A percentile compares a stretch with the other conserved stretches of the same genome.
Conservation (phyloP, 2,888 invertebrate species). For the Polydrusus tereticollis region DNA sequence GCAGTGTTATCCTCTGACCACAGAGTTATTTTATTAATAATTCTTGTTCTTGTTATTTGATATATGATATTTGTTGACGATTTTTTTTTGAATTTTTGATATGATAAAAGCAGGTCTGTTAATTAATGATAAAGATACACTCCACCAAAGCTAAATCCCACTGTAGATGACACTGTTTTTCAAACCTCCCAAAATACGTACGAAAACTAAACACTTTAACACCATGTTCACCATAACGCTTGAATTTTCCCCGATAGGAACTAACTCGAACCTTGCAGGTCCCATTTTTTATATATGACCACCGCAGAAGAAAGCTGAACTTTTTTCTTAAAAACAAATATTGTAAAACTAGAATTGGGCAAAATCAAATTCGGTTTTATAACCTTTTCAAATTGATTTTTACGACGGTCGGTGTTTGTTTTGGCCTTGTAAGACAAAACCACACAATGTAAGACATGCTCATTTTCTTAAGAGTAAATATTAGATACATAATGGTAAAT, state of each 20-base stretch:
- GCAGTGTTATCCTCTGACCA: no score
- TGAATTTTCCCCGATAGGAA: background rate
- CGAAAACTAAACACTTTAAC: background rate
- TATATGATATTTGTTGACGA: no score
- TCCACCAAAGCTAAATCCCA: no score
- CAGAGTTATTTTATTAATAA: no score
- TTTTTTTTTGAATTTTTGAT: no score
- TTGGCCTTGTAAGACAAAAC: constrained; percentile 22
- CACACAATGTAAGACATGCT: constrained; percentile 9
- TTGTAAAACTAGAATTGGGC: constrained; percentile 38
- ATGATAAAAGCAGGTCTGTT: no score
- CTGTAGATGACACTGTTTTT: background rate
- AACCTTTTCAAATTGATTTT: constrained; percentile 23
- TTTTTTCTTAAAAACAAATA: constrained; percentile 44
- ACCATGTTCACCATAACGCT: background rate
- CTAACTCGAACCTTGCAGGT: background rate
- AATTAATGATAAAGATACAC: no score
- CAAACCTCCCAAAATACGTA: background rate
- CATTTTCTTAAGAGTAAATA: constrained; percentile 23
- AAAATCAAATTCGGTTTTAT: constrained; percentile 22
- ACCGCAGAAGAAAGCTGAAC: constrained; percentile 37
- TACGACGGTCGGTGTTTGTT: constrained; percentile 36
- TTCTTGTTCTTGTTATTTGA: no score
- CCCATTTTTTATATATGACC: constrained; percentile 1
- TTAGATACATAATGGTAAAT: constrained; percentile 5